A percentile compares a stretch with the other conserved stretches of the same genome.
These are phyloP conservation scores for Mesoligia furuncula DNA, from an alignment of 2,888 invertebrate genomes.

Conservation along the genomic window DNA sequence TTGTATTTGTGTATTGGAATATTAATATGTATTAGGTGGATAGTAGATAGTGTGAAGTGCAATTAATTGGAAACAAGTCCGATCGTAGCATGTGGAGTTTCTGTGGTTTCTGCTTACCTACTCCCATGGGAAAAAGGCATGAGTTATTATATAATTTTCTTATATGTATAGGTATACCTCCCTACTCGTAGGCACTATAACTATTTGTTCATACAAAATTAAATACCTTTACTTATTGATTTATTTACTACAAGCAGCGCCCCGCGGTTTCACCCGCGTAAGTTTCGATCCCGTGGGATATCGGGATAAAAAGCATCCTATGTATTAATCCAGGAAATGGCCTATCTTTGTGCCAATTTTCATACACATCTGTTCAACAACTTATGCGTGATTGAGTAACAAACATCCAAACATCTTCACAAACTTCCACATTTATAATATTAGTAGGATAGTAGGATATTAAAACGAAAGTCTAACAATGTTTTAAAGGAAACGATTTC, in stretches of 20 bases:
- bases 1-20: slow-evolving; percentile 29
- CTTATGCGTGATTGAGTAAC: too few relatives aligned
- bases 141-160: not conserved
- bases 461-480: slow-evolving; percentile 24
- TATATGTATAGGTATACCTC: not conserved
- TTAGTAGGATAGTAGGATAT: not conserved
- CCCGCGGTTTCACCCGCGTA: too few relatives aligned
- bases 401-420: too few relatives aligned
- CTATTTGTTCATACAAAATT: not conserved
- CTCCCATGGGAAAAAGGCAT: not conserved
- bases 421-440: too few relatives aligned
- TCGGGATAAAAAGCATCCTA: too few relatives aligned
- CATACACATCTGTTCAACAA: too few relatives aligned
- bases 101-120: not conserved
- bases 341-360: too few relatives aligned
- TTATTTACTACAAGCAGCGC: slow-evolving; percentile 1
- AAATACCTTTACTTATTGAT: not conserved
- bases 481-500: slow-evolving; percentile 36
- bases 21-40: slow-evolving; percentile 16
- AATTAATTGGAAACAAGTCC: not conserved
- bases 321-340: too few relatives aligned
- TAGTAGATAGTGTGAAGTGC: not conserved
- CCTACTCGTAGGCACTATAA: not conserved
- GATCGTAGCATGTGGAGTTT: not conserved
- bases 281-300: too few relatives aligned